Evolutionary conservation across 1,140 invertebrate genomes (phyloP), one percentile per base, ranked within the genome.

Genomic region (Belonocnema kinseyi): DNA sequence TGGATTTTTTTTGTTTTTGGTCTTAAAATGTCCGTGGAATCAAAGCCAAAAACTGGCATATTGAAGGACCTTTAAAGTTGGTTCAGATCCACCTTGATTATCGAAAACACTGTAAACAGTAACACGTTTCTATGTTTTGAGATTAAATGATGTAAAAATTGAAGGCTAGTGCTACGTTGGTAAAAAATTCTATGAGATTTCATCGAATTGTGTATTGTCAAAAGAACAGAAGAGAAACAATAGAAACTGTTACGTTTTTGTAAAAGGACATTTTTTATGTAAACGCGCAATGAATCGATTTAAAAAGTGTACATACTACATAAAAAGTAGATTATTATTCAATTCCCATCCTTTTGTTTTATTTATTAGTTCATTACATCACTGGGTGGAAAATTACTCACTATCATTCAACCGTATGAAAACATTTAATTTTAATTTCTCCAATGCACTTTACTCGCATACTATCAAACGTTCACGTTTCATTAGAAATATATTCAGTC

Each of bases 261-360:
- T 66, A 40, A 40, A 58, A 21, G 56, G 12, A 66, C 21, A 33
- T 66, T 66, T 66, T 66, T 66, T 40, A 66, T 66, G 16, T 66
- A 40, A 66, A 33, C 53, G 58, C 21, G 4, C 33, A 16, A 66
- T 66, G 21, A 66, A 66, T 26, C 58, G 21, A 58, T 58, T 58
- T 66, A 33, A 66, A 66, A 66, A 33, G 58, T 66, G 58, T 66
- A 66, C 58, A 66, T 66, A 76, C 50, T 76, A 52, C 71, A 73
- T 73, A 77, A 73, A 77, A 77, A 54, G 74, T 71, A 19, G 21
- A 66, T 78, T 33, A 54, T 77, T 75, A 66, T 66, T 66, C 17
- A 66, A 66, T 66, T 66, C 33, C 33, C 58, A 33, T 66, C 21
- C 56, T 66, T 26, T 46, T 8, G 40, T 46, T 66, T 66, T 66